Conservation (phyloP, 1,140 invertebrate genomes). For the Cherax quadricarinatus region DNA sequence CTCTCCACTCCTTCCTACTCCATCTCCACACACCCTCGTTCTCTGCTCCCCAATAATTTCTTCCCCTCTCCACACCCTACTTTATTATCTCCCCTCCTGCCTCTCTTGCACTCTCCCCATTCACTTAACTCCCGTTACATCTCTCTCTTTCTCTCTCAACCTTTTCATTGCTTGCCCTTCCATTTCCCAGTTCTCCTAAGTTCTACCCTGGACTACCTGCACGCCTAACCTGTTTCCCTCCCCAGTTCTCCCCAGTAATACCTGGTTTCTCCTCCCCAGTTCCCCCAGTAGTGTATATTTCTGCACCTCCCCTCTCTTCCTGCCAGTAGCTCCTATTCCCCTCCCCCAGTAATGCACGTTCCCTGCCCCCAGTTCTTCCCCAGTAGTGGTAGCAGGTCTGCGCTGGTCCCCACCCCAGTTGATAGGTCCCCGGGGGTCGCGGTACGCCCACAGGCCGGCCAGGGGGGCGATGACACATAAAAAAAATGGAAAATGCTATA, state of each 20-base stretch:
- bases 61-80: background rate
- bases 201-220: no score
- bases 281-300: background rate
- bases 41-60: background rate
- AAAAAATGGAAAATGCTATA: conserved; percentile 35
- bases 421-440: conserved; percentile 10
- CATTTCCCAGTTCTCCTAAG: no score
- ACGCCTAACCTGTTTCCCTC: no score
- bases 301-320: background rate
- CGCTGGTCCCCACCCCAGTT: background rate
- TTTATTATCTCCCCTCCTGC: background rate
- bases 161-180: no score
- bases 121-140: background rate
- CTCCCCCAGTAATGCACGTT: no score
- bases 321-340: no score
- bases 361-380: no score
- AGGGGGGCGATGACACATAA: conserved; percentile 35
- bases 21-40: background rate
- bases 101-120: background rate
- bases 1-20: background rate
- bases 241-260: background rate
- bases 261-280: background rate
- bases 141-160: background rate
- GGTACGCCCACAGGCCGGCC: background rate
- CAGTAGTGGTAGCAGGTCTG: no score